These are phyloP conservation scores for Petaurus breviceps DNA, from an alignment of 2,113 vertebrate genomes.

Conservation along the genomic window DNA sequence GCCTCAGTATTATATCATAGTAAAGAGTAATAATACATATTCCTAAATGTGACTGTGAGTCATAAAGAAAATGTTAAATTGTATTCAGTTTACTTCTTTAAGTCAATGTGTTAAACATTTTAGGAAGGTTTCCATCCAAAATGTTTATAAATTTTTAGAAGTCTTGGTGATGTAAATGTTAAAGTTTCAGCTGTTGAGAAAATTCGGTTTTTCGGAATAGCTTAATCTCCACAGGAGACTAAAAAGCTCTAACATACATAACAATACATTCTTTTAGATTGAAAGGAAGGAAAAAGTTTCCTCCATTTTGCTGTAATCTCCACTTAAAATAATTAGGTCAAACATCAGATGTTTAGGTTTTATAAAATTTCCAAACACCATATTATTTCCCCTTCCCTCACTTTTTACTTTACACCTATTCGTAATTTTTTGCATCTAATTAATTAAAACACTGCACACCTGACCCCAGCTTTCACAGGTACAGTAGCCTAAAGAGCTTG, in stretches of 20 bases:
- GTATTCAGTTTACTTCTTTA: neutral
- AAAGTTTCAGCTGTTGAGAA: neutral
- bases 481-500: constrained; percentile 38
- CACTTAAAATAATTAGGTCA: neutral
- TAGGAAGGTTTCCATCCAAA: neutral
- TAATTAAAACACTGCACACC: constrained; percentile 56
- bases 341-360: neutral
- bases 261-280: neutral
- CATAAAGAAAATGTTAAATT: neutral
- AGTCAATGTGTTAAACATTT: neutral
- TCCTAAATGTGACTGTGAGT: neutral
- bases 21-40: neutral
- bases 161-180: neutral
- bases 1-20: neutral
- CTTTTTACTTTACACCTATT: constrained; percentile 51
- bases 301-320: neutral
- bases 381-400: neutral
- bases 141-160: neutral
- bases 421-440: constrained; percentile 23
- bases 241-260: neutral
- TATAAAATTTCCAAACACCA: constrained; percentile 32
- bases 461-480: constrained; percentile 41
- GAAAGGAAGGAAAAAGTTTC: neutral
- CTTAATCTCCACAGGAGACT: neutral
- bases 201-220: neutral